Evolutionary conservation across 2,797 vertebrate species (phyloP), one percentile per base, ranked within the genome.

Genomic region (Eulemur rubriventer): DNA sequence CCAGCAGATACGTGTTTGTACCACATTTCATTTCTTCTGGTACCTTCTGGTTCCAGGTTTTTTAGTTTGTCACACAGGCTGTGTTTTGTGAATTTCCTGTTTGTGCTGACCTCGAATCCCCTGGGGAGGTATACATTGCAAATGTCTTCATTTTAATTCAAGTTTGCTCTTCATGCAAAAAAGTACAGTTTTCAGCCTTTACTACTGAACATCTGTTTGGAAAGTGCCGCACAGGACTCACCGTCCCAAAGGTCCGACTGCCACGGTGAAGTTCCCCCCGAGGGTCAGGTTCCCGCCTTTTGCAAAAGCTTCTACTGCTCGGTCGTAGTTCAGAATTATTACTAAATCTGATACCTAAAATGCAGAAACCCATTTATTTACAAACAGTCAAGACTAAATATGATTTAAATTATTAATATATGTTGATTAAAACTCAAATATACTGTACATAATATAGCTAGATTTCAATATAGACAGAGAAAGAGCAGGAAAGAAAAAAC

Each of bases 211-310:
- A 41, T 30, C 28, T 80, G 38, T 38, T 70, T 28, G 73, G 12
- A 73, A 24, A 35, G 28, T 10, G 2, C 59, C 38, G 61, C 3
- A 20, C 1, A 50, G 65, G n/a, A 92, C 98, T 97, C 88, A 99
- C 99, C 99, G 99, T 93, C 99, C 99, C 96, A 99, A 55, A 14
- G 99, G 99, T 57, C 99, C 99, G 65, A 99, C 99, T 0, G 99
- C 99, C 6, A 99, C 99, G 0, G 99, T 99, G 91, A 99, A 99
- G 97, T 99, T 99, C 90, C 99, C 99, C 17, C 99, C 99, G 12
- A 99, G 99, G 0, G 99, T 99, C 82, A 99, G 98, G 98, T 99
- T 99, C 3, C 99, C 99, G 3, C 99, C 99, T 98, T 99, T 99
- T 0, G 99, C 99, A 98, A 99, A 99, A 14, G 99, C 99, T 86